phyloP scores from a whole-genome alignment of 1,140 invertebrate species.

The Zaprionus davidi region DNA sequence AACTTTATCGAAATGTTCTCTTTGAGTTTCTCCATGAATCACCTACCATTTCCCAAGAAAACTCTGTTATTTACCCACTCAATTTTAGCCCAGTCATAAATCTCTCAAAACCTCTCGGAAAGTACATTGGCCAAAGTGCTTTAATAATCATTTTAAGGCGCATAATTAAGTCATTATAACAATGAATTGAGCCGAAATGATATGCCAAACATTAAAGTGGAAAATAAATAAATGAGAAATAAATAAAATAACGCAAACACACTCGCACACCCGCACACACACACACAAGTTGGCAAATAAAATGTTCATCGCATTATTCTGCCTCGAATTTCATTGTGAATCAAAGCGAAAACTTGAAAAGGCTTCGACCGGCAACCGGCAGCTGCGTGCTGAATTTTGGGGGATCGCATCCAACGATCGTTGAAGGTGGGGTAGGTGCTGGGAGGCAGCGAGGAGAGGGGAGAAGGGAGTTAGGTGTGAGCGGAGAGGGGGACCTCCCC shows the following conservation, averaged over 20 bases:
- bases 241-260: slow-evolving; percentile 31
- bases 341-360: slow-evolving; percentile 70
- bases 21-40: background rate
- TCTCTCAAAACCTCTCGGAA: slow-evolving; percentile 17
- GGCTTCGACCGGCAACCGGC: slow-evolving; percentile 57
- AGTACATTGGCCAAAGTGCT: slow-evolving; percentile 61
- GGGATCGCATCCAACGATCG: slow-evolving; percentile 10
- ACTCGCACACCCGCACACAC: slow-evolving; percentile 17
- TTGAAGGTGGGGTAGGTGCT: background rate
- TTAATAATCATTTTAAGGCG: slow-evolving; percentile 63
- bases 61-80: background rate
- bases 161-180: slow-evolving; percentile 82
- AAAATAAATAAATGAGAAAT: slow-evolving; percentile 27
- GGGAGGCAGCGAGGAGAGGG: background rate
- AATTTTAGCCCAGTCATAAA: background rate
- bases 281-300: slow-evolving; percentile 51
- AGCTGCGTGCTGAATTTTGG: slow-evolving; percentile 33
- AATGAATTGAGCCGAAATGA: slow-evolving; percentile 58
- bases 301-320: slow-evolving; percentile 81
- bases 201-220: slow-evolving; percentile 66
- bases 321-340: slow-evolving; percentile 73
- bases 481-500: slow-evolving; percentile 11
- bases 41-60: background rate
- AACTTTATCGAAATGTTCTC: too few relatives aligned
- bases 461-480: background rate